Evolutionary conservation across 2,888 invertebrate species (phyloP).

Genomic region (Entomobrya multifasciata): DNA sequence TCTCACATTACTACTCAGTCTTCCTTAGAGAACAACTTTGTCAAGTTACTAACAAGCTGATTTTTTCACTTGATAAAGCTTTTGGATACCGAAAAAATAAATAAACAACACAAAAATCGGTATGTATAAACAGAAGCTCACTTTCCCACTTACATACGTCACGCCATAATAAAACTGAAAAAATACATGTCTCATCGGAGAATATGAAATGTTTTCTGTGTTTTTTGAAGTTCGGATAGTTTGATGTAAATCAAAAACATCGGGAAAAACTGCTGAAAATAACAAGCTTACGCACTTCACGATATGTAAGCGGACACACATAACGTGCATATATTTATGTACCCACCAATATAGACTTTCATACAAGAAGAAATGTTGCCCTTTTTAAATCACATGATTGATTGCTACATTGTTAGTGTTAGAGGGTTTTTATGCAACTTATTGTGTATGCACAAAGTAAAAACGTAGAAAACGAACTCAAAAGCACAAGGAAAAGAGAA

Average conservation of each 20-base stretch:
- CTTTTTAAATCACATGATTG: constrained; percentile 55
- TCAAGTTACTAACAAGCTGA: constrained; percentile 72
- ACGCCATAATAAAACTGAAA: constrained; percentile 14
- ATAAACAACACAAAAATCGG: constrained; percentile 46
- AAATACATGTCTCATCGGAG: constrained; percentile 5
- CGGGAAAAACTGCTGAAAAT: constrained; percentile 12
- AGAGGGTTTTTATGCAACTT: too few species aligned
- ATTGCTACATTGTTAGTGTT: constrained; percentile 40
- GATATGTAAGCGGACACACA: too few species aligned
- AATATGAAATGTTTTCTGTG: not conserved
- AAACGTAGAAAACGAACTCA: not conserved
- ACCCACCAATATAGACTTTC: not conserved
- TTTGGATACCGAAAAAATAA: constrained; percentile 50
- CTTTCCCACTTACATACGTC: constrained; percentile 1
- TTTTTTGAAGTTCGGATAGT: constrained; percentile 7
- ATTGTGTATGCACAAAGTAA: not conserved
- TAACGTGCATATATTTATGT: not conserved
- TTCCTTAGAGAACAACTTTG: constrained; percentile 63
- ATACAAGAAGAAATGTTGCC: not conserved
- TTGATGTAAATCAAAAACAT: constrained; percentile 30
- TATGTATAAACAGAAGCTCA: constrained; percentile 20
- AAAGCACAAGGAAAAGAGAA: not conserved
- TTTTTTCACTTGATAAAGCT: constrained; percentile 67
- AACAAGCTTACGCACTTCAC: constrained; percentile 15
- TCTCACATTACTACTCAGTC: constrained; percentile 58